Conservation (phyloP, 2,888 invertebrate genomes). For the Troglohyphantes excavatus region DNA sequence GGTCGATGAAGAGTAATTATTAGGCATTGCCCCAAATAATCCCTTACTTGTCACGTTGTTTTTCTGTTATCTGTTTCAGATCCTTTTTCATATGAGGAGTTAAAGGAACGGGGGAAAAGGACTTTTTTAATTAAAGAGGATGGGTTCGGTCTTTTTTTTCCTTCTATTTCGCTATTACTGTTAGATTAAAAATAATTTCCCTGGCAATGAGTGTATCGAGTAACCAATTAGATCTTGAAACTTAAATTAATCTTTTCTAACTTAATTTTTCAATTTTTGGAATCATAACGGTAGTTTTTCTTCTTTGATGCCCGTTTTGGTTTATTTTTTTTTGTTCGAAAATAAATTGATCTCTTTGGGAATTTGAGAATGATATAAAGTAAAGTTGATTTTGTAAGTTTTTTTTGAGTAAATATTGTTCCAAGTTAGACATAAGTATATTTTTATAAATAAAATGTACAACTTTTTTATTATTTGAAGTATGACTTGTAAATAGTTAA, state of each 20-base stretch:
- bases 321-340: no score
- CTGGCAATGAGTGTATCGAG: conserved; percentile 45
- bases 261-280: conserved; percentile 26
- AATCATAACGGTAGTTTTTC: conserved; percentile 16
- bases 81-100: conserved; percentile 57
- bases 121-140: conserved; percentile 62
- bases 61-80: conserved; percentile 61
- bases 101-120: conserved; percentile 8
- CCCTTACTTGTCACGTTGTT: conserved; percentile 54
- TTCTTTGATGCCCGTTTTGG: not conserved
- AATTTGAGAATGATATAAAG: no score
- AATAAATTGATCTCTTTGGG: no score
- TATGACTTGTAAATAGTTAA: no score
- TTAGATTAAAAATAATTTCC: conserved; percentile 67
- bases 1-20: conserved; percentile 73
- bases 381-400: no score
- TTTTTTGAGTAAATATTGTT: no score
- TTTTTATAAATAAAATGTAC: no score
- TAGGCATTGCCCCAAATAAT: conserved; percentile 66
- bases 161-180: conserved; percentile 16
- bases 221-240: conserved; percentile 63
- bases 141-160: conserved; percentile 33
- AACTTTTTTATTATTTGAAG: no score
- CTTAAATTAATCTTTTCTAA: conserved; percentile 41
- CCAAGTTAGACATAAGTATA: no score